phyloP scores from a whole-genome alignment of 2,113 vertebrate species.

The Eublepharis macularius region DNA sequence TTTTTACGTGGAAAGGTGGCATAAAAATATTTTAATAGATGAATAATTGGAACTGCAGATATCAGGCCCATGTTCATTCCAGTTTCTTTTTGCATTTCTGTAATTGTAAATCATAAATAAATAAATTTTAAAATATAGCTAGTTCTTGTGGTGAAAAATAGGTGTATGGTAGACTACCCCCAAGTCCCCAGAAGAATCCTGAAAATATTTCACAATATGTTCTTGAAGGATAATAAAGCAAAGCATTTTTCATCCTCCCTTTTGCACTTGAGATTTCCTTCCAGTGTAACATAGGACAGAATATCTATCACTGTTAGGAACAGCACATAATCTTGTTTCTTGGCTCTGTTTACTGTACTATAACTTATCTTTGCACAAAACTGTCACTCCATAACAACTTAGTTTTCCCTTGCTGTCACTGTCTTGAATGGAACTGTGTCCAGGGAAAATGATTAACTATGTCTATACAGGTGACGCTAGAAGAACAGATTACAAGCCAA shows the following conservation, averaged over 20 bases:
- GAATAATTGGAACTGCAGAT: too few species aligned
- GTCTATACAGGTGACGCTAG: slow-evolving; percentile 49
- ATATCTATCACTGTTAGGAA: slow-evolving; percentile 46
- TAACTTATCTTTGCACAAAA: slow-evolving; percentile 54
- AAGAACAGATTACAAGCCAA: slow-evolving; percentile 48
- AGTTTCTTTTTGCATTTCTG: too few species aligned
- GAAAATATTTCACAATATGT: not conserved
- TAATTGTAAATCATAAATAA: too few species aligned
- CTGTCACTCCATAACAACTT: slow-evolving; percentile 51
- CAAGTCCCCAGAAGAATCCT: not conserved
- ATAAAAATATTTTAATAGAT: too few species aligned
- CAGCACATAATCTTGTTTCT: slow-evolving; percentile 4
- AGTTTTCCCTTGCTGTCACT: slow-evolving; percentile 58
- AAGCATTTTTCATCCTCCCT: slow-evolving; percentile 10
- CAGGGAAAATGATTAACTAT: slow-evolving; percentile 54
- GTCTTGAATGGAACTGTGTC: slow-evolving; percentile 47
- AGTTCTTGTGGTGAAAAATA: too few species aligned
- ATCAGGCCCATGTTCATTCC: too few species aligned
- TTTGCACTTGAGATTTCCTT: slow-evolving; percentile 25
- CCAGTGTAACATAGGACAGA: not conserved
- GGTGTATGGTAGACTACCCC: too few species aligned
- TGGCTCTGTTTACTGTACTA: slow-evolving; percentile 44
- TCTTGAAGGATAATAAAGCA: not conserved
- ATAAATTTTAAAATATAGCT: too few species aligned
- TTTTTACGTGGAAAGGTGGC: too few species aligned